Base-by-base conservation (phyloP, 1,140 invertebrate species). In the Pogonus chalceus region DNA sequence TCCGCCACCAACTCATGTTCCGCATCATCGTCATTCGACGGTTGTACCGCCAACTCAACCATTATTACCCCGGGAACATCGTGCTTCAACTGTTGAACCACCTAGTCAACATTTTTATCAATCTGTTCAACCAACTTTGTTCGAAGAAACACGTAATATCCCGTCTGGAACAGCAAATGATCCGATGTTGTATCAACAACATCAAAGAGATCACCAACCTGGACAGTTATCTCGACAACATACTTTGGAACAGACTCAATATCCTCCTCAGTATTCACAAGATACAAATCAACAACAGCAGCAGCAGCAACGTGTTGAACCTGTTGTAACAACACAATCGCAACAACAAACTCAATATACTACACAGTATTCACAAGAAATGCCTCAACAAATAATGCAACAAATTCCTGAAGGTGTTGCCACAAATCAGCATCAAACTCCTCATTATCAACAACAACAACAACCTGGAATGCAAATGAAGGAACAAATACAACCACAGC, bases 11-110 rank as follows among this genome's bases (percentile, higher is more conserved):
- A 56, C 52, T 52, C 64, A 60, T 39, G 49, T 55, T 54, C 52
- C 58, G 14, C 63, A 68, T 61, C 54, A 14, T 61, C 64, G 24
- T 67, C 67, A 23, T 67, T 69, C 71, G 9, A 71, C 69, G 55
- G 56, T 67, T 0, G 60, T 31, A 20, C 52, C 51, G 49, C 54
- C 60, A 47, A 51, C 39, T 21, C 54, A 53, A 54, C 53, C 55
- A 51, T 48, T 59, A 43, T 12, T 43, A 61, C 47, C 35, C 55
- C 24, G 58, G 39, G 35, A 53, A 48, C 18, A 18, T 12, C 52
- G 39, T 18, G 39, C 21, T 46, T 53, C 37, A 47, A 24, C 37
- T 43, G 51, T 39, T 23, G 35, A 22, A 20, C 35, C n/a, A 18
- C 18, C 26, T 12, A 52, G 20, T 43, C 23, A 23, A 23, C 20